Base-by-base conservation (phyloP, 2,113 vertebrate species). In the Oxyruncus cristatus region DNA sequence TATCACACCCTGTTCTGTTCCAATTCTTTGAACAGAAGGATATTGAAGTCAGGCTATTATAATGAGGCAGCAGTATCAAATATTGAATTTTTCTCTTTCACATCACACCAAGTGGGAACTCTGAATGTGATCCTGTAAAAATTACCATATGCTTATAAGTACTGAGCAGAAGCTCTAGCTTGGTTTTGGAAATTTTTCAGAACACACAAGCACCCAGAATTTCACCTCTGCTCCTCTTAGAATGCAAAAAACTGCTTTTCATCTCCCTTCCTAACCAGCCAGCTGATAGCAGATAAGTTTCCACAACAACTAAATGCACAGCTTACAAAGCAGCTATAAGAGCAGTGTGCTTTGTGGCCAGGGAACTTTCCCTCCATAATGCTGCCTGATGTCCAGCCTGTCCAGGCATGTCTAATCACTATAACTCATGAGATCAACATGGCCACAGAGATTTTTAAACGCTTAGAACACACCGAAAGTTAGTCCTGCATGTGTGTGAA, bases 21-120 rank as follows among this genome's bases (percentile, higher is more conserved):
- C 87, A 95, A 7, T 72, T 85, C 73, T 93, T 94, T 93, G 91
- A 95, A 91, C 73, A 88, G 84, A 91, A 92, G 83, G 89, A 84
- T 86, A 94, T 52, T 94, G 93, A 95, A 96, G 87, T 89, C 61
- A 91, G 83, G 62, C 78, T 93, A 79, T 88, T 89, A 93, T 85
- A 96, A 95, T 50, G 66, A 95, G 70, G 77, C 62, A 94, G 93
- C 66, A 82, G 35, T 93, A 91, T 92, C 77, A 95, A 94, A 91
- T 72, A 89, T 49, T 37, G 87, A 49, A 14, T 62, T 96, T 90
- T 94, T 88, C 63, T 91, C 63, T 93, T 96, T 94, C 88, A 95
- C 62, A 86, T 86, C 72, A 72, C n/a, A 91, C 42, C 73, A 87
- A 95, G 56, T 61, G 41, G 47, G 70, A 93, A 94, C 80, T 81